A percentile compares a stretch with the other conserved stretches of the same genome.
phyloP scores from a whole-genome alignment of 2,113 vertebrate species.

The Pollimyrus isidori region DNA sequence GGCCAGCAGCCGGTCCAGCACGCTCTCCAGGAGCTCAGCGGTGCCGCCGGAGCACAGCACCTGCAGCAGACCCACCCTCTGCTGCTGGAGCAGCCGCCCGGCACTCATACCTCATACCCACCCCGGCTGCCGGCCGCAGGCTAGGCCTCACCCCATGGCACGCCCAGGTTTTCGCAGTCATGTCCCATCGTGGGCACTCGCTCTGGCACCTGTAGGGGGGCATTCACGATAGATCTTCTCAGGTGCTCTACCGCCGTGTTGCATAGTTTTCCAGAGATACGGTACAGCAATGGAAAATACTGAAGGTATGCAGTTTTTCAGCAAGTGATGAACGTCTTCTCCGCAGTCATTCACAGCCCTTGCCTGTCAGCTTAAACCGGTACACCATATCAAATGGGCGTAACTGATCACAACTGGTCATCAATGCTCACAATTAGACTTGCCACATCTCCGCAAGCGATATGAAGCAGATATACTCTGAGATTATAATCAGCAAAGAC shows the following conservation, averaged over 20 bases:
- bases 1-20: conserved; percentile 68
- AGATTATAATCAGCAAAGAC: not conserved
- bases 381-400: not conserved
- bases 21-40: conserved; percentile 61
- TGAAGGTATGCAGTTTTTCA: not conserved
- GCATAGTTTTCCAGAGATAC: not conserved
- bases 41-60: conserved; percentile 59
- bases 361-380: not conserved
- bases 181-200: not conserved
- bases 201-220: not conserved
- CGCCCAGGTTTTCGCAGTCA: no score
- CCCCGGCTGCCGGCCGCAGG: not conserved
- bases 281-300: not conserved
- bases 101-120: conserved; percentile 48
- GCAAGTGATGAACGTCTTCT: not conserved
- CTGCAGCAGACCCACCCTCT: conserved; percentile 59
- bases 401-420: not conserved
- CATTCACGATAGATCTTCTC: not conserved
- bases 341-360: not conserved
- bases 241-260: not conserved
- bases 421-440: not conserved
- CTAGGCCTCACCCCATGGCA: no score
- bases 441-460: not conserved
- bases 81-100: conserved; percentile 56
- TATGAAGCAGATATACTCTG: not conserved